Conservation (phyloP, 2,797 vertebrate genomes). For the Sebastes iracundus region DNA sequence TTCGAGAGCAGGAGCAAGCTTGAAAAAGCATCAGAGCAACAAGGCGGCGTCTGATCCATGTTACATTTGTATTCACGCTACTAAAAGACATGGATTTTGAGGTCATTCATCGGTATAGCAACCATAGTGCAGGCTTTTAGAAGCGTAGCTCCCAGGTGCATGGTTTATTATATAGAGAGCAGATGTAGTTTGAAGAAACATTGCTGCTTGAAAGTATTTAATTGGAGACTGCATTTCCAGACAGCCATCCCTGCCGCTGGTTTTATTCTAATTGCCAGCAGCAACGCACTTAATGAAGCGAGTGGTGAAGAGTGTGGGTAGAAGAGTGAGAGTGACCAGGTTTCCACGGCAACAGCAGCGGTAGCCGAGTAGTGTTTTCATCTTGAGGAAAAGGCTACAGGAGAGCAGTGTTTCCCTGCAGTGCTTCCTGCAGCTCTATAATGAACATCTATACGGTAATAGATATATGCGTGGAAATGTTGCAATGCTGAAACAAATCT, state of each 20-base stretch:
- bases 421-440: constrained; percentile 66
- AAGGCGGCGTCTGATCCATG: constrained; percentile 39
- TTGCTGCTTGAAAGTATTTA: constrained; percentile 83
- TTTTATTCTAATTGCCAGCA: constrained; percentile 87
- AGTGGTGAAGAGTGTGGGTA: constrained; percentile 76
- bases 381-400: constrained; percentile 81
- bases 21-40: constrained; percentile 50
- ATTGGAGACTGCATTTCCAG: constrained; percentile 85
- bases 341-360: constrained; percentile 86
- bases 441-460: constrained; percentile 67
- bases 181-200: constrained; percentile 75
- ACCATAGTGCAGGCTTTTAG: constrained; percentile 49
- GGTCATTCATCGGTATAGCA: constrained; percentile 51
- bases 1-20: constrained; percentile 23
- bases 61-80: constrained; percentile 49
- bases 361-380: constrained; percentile 81
- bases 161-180: constrained; percentile 73
- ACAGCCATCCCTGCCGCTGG: constrained; percentile 81
- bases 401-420: constrained; percentile 75
- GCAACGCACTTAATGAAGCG: constrained; percentile 85
- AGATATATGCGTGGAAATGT: constrained; percentile 55
- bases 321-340: constrained; percentile 82
- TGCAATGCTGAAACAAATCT: constrained; percentile 31
- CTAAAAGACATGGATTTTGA: constrained; percentile 59
- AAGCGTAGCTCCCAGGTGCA: constrained; percentile 71